Percentiles rank a stretch among this genome's conserved stretches.
Evolutionary conservation across 2,888 invertebrate species (phyloP).

Genomic region (Gisinianus flammeolus): DNA sequence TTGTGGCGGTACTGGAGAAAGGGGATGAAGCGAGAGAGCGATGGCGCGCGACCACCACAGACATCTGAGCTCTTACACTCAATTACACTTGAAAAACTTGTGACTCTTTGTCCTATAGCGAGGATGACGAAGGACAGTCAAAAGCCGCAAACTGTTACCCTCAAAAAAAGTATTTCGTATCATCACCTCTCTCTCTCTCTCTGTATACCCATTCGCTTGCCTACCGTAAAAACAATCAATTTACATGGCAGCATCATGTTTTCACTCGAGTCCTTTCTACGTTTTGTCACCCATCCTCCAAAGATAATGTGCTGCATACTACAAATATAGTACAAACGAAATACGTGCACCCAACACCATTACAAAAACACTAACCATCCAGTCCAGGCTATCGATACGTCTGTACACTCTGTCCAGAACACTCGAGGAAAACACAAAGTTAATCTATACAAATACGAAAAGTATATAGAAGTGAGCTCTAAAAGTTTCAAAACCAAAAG

Average conservation of each 20-base stretch:
- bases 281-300: conserved; percentile 20
- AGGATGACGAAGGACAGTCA: conserved; percentile 2
- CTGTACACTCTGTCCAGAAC: too few species aligned
- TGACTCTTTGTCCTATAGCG: conserved; percentile 24
- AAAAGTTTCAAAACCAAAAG: too few species aligned
- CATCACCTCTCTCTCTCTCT: conserved; percentile 10
- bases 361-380: too few species aligned
- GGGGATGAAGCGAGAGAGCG: conserved; percentile 39
- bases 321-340: too few species aligned
- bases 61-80: conserved; percentile 54
- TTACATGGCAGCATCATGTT: conserved; percentile 45
- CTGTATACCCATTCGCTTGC: conserved; percentile 13
- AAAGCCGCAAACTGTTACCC: conserved; percentile 23
- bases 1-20: conserved; percentile 31
- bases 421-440: too few species aligned
- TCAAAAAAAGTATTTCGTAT: conserved; percentile 34
- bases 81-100: conserved; percentile 51
- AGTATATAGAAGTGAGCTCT: too few species aligned
- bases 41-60: conserved; percentile 51
- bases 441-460: too few species aligned
- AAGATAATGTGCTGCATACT: not conserved
- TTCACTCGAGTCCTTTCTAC: conserved; percentile 40
- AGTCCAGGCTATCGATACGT: too few species aligned
- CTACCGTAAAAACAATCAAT: conserved; percentile 49
- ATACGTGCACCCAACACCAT: too few species aligned